Conservation (phyloP, 2,113 vertebrate species). For the Cervus canadensis region DNA sequence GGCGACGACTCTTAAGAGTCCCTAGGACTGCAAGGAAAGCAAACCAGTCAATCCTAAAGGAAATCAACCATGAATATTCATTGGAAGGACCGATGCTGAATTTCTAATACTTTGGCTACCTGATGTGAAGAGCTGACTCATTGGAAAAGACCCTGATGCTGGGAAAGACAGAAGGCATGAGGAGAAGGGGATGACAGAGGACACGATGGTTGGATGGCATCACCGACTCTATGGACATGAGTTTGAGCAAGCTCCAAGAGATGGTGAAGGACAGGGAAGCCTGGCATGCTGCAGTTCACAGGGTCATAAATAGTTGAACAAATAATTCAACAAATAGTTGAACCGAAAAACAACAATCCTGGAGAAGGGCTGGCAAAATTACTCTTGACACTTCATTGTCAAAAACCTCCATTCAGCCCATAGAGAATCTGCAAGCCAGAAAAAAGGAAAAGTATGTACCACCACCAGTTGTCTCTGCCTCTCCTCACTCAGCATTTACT, state of each 20-base stretch:
- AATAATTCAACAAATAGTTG: too few species aligned
- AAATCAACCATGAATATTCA: neutral
- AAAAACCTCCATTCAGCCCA: neutral
- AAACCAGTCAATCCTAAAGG: neutral
- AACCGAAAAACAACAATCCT: neutral
- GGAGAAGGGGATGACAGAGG: neutral
- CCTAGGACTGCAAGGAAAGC: neutral
- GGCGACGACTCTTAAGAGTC: accelerated
- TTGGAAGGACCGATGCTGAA: neutral
- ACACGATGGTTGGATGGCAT: neutral
- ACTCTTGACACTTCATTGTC: neutral
- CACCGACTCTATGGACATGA: neutral
- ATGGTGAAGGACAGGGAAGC: neutral
- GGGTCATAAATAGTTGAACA: neutral
- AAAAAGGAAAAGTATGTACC: neutral
- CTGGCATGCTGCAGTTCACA: neutral
- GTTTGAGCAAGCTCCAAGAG: neutral
- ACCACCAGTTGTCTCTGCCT: too few species aligned
- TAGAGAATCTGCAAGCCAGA: neutral
- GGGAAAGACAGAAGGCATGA: neutral
- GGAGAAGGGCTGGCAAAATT: neutral
- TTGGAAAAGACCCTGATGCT: neutral
- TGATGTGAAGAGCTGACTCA: neutral
- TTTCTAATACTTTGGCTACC: neutral
- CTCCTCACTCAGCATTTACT: neutral